Evolutionary conservation across 2,113 vertebrate species (phyloP).

Genomic region (Zosterops pallidus): DNA sequence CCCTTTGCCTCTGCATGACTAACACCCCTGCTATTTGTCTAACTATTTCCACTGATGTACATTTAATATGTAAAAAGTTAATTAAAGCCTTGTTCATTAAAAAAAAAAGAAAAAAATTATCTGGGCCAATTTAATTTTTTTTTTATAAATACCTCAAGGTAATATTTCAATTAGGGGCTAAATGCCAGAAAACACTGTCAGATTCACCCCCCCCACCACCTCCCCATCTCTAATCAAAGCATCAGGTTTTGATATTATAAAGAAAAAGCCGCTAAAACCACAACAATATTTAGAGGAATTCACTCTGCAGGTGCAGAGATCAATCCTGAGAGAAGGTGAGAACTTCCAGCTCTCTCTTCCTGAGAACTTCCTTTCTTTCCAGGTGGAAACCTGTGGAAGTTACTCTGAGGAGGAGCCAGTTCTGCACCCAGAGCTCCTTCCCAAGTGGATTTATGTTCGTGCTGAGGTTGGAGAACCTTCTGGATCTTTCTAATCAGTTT

Average conservation of each 20-base stretch:
- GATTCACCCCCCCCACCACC: background rate
- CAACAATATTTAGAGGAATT: slow-evolving; percentile 33
- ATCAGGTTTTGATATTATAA: slow-evolving; percentile 5
- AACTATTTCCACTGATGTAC: slow-evolving; percentile 26
- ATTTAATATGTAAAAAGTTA: slow-evolving; percentile 63
- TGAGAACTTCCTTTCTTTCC: too few species aligned
- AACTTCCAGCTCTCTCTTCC: background rate
- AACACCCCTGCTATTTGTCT: slow-evolving; percentile 47
- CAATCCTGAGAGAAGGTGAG: slow-evolving; percentile 16
- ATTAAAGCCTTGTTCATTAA: slow-evolving; percentile 63
- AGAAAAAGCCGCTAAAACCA: slow-evolving; percentile 40
- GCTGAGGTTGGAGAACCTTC: background rate
- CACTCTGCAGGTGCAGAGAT: background rate
- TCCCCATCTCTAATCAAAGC: slow-evolving; percentile 32
- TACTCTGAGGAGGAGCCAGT: background rate
- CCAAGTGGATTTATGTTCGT: background rate
- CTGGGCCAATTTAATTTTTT: slow-evolving; percentile 42
- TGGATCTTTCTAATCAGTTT: slow-evolving; percentile 34
- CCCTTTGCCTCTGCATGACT: slow-evolving; percentile 8
- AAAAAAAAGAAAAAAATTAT: slow-evolving; percentile 40
- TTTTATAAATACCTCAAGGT: slow-evolving; percentile 47
- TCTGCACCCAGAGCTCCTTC: background rate
- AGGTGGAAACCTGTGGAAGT: background rate
- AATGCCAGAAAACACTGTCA: slow-evolving; percentile 27
- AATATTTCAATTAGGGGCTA: slow-evolving; percentile 51